Conservation (phyloP, 1,140 invertebrate species). For the Teleopsis dalmanni region DNA sequence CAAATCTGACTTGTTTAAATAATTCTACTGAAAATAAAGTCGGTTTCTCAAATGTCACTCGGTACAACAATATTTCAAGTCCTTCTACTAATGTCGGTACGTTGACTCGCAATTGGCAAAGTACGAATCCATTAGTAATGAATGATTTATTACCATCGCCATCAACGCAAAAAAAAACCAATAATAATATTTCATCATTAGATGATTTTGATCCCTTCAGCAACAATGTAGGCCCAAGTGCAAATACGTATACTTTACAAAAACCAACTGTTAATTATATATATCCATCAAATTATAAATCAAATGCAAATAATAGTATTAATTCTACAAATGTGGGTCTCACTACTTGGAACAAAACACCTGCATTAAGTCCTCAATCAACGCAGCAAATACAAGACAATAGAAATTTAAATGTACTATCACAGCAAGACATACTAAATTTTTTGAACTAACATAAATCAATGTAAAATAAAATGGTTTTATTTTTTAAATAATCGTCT, state of each 20-base stretch:
- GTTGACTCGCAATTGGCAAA: conserved; percentile 27
- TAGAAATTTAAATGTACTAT: conserved; percentile 36
- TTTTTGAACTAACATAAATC: conserved; percentile 39
- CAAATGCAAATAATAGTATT: conserved; percentile 13
- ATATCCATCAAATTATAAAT: conserved; percentile 27
- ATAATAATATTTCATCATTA: conserved; percentile 34
- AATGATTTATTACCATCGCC: conserved; percentile 35
- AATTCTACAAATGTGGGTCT: conserved; percentile 11
- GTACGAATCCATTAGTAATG: conserved; percentile 37
- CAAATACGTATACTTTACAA: conserved; percentile 34
- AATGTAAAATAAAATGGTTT: too few species aligned
- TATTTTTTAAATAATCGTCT: too few species aligned
- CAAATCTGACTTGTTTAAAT: conserved; percentile 19
- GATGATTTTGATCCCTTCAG: conserved; percentile 36
- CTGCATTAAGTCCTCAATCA: conserved; percentile 23
- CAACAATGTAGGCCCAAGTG: conserved; percentile 10
- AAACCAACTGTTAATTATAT: conserved; percentile 37
- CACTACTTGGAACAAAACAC: conserved; percentile 19
- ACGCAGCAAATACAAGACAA: conserved; percentile 21
- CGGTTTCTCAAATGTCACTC: not conserved
- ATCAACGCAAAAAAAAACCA: conserved; percentile 16
- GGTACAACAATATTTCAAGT: not conserved
- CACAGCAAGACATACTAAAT: conserved; percentile 40
- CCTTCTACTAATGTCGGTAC: conserved; percentile 5
- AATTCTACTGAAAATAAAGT: not conserved